Conservation (phyloP, 1,140 invertebrate genomes). For the Chironomus striatipennis region DNA sequence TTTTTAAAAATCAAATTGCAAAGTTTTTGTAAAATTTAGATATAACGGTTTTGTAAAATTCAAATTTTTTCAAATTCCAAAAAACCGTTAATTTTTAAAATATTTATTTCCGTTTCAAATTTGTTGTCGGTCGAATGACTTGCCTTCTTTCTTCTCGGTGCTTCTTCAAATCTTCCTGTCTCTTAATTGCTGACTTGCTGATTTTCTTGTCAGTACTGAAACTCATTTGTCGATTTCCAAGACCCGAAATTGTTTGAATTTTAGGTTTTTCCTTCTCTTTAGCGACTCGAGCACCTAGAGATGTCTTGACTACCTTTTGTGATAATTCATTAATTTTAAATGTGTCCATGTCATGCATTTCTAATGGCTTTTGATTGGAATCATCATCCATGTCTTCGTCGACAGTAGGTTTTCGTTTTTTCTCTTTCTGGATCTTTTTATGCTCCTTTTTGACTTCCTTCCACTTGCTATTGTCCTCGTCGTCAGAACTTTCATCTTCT, state of each 20-base stretch:
- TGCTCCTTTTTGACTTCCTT: constrained; percentile 74
- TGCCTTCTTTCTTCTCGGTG: constrained; percentile 65
- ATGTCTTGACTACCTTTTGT: constrained; percentile 46
- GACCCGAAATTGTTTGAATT: constrained; percentile 49
- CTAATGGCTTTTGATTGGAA: neutral
- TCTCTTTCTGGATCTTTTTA: constrained; percentile 40
- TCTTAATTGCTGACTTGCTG: constrained; percentile 36
- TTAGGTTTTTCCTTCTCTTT: constrained; percentile 48
- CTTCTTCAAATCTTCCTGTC: constrained; percentile 47
- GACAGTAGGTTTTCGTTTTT: constrained; percentile 39
- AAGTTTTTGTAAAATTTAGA: too few relatives aligned
- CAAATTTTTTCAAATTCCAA: neutral
- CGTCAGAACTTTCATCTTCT: constrained; percentile 54
- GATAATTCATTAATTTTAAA: constrained; percentile 43
- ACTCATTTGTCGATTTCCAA: constrained; percentile 67
- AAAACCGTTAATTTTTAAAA: neutral
- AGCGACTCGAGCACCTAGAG: constrained; percentile 58
- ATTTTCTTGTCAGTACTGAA: constrained; percentile 54
- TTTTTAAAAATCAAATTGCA: too few relatives aligned
- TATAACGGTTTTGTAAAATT: too few relatives aligned
- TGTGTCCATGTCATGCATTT: constrained; percentile 49
- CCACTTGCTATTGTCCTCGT: constrained; percentile 72
- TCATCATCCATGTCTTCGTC: constrained; percentile 39
- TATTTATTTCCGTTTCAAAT: constrained; percentile 27
- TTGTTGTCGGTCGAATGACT: constrained; percentile 55